Percentiles rank a stretch among this genome's conserved stretches.
phyloP scores from a whole-genome alignment of 2,113 vertebrate species.

The Pelecanus crispus region DNA sequence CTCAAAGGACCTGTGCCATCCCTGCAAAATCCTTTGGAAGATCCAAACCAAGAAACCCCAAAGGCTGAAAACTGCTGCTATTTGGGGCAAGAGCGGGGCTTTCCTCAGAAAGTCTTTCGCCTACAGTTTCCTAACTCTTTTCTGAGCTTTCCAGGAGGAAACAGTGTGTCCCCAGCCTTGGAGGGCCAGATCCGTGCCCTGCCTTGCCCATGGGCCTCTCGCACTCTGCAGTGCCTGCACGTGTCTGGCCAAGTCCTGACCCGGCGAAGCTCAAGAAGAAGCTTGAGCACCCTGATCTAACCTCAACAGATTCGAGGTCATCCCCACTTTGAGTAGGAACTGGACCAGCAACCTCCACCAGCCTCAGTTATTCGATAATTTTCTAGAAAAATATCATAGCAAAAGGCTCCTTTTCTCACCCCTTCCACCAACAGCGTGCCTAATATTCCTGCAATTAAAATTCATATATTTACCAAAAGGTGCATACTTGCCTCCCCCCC shows the following conservation, averaged over 20 bases:
- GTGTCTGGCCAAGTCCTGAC: not conserved
- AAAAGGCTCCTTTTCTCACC: not conserved
- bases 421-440: not conserved
- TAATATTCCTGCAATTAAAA: not conserved
- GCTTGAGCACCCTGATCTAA: not conserved
- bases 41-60: not conserved
- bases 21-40: not conserved
- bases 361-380: not conserved
- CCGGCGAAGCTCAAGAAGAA: too few species aligned
- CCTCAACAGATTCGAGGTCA: rapidly evolving
- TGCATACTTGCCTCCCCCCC: not conserved
- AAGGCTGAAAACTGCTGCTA: not conserved
- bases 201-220: not conserved
- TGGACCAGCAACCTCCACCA: not conserved
- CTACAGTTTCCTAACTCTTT: not conserved
- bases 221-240: rapidly evolving
- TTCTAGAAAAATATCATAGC: not conserved
- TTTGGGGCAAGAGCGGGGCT: rapidly evolving
- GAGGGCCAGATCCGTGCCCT: not conserved
- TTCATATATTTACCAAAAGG: not conserved
- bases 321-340: not conserved
- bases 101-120: not conserved
- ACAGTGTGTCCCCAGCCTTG: not conserved
- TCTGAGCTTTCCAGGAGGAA: not conserved
- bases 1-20: not conserved